These are phyloP conservation scores for Drosophila rubida DNA, from an alignment of 2,888 invertebrate species.

Conservation along the genomic window DNA sequence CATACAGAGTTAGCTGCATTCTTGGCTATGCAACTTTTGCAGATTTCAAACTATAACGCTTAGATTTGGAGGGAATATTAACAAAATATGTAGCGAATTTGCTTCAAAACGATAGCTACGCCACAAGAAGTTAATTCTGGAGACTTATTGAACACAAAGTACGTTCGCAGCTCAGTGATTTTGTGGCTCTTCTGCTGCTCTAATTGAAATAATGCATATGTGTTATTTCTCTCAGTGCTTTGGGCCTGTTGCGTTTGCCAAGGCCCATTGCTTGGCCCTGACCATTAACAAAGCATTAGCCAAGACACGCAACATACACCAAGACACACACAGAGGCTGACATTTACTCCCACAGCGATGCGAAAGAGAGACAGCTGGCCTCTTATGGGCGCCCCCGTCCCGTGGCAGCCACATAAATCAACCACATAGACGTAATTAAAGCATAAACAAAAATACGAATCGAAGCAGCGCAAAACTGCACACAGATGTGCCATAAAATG, in stretches of 20 bases:
- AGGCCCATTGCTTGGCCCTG: slow-evolving; percentile 35
- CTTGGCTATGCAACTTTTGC: no score
- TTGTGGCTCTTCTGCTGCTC: no score
- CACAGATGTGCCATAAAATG: slow-evolving; percentile 60
- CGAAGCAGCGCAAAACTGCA: slow-evolving; percentile 51
- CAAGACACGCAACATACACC: slow-evolving; percentile 26
- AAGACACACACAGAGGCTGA: not conserved
- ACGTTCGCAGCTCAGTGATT: no score
- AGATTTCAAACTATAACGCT: no score
- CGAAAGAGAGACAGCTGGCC: slow-evolving; percentile 42
- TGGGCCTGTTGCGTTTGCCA: slow-evolving; percentile 25
- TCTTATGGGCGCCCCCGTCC: slow-evolving; percentile 22
- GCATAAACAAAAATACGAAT: slow-evolving; percentile 69
- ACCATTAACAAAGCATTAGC: slow-evolving; percentile 35
- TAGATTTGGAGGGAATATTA: no score
- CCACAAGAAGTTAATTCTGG: no score
- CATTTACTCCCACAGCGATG: slow-evolving; percentile 3
- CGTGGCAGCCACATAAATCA: slow-evolving; percentile 66
- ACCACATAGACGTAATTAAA: slow-evolving; percentile 75
- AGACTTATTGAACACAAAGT: no score
- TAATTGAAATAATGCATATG: no score
- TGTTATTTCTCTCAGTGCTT: slow-evolving; percentile 3
- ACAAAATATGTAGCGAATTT: no score
- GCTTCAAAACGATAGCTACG: no score
- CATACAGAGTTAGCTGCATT: no score